Base-by-base conservation (phyloP, 2,113 vertebrate species). In the Dicerorhinus sumatrensis region DNA sequence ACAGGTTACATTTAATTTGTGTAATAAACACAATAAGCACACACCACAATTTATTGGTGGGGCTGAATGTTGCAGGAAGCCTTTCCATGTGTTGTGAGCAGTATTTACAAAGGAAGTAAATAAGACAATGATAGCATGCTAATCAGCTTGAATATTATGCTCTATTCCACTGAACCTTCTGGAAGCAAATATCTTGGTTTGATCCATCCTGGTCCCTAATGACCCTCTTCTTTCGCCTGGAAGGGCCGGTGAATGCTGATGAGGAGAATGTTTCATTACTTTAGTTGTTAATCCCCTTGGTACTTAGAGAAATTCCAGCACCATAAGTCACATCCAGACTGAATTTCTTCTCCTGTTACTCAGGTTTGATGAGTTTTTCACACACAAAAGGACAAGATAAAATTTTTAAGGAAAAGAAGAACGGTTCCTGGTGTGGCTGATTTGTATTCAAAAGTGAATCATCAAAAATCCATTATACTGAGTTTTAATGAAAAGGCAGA, bases 211-310 rank as follows among this genome's bases (percentile, higher is more conserved):
- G 4, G 67, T 96, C 80, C 21, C 5, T 80, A 90, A 3, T 5
- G 97, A 91, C 80, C 48, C 25, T 16, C 9, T 97, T 97, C 72
- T 92, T 89, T 97, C 39, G 73, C 58, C 88, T 91, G 29, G 31
- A 97, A 97, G 92, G 94, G 51, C 67, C 87, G 62, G 18, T 4
- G 42, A 42, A 31, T 73, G 8, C 48, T 98, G 96, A 97, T 96
- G 65, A 97, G 94, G 69, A 98, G 73, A n/a, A 95, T 94, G 20
- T 93, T 97, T 92, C 36, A 87, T 97, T 88, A 93, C 96, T 62
- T 96, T 46, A 95, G 60, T 31, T 97, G 8, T 91, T 96, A 81
- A 25, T 95, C 73, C 67, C 39, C 87, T 94, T 13, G 79, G 51
- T 48, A 96, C 18, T 73, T 97, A 96, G 33, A 76, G n/a, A 39